Conservation (phyloP, 2,113 vertebrate species). For the Xyrauchen texanus region DNA sequence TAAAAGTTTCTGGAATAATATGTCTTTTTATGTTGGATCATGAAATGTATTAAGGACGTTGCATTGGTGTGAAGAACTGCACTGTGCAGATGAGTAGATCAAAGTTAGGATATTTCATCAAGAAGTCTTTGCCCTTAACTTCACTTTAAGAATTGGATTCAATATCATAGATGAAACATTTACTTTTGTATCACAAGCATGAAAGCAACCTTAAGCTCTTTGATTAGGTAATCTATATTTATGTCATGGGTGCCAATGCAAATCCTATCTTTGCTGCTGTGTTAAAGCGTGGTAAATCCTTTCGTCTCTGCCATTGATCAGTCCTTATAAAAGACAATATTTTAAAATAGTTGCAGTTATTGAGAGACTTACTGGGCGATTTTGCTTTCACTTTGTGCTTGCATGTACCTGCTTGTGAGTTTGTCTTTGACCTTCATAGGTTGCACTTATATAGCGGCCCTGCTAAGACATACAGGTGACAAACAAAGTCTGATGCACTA, state of each 20-base stretch:
- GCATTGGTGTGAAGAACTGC: neutral
- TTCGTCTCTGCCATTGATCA: neutral
- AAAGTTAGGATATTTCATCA: neutral
- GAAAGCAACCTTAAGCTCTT: conserved; percentile 25
- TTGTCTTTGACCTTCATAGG: conserved; percentile 36
- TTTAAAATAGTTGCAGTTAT: neutral
- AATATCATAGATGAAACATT: neutral
- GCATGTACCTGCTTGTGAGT: neutral
- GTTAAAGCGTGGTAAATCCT: neutral
- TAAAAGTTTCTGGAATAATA: neutral
- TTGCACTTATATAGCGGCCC: neutral
- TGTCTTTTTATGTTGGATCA: neutral
- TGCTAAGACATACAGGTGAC: neutral
- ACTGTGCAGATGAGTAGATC: neutral
- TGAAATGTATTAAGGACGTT: neutral
- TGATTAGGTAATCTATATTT: conserved; percentile 29
- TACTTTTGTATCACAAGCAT: conserved; percentile 28
- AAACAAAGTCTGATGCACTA: too few relatives aligned
- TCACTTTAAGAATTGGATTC: conserved; percentile 12
- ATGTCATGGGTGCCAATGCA: conserved; percentile 23
- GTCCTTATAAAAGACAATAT: neutral
- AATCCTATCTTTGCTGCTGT: neutral
- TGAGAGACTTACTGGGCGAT: neutral
- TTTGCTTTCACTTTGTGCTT: neutral
- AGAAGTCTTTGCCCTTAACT: neutral